These are phyloP conservation scores for Hipparchia semele DNA, from an alignment of 2,888 invertebrate species.

Conservation along the genomic window DNA sequence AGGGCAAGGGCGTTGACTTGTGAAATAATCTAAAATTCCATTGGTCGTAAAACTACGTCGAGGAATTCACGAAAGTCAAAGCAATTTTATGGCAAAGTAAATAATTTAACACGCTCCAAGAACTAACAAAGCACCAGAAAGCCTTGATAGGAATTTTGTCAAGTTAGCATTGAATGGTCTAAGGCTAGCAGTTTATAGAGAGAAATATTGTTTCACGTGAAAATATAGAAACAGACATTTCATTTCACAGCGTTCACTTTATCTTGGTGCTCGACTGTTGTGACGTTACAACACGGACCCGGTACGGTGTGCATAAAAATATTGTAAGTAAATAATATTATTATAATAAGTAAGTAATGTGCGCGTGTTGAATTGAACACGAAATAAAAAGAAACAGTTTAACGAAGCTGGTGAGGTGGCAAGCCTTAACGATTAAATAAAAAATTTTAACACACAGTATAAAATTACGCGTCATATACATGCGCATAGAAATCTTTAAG, in stretches of 20 bases:
- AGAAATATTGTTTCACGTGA: not conserved
- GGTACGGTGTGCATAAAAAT: too few species aligned
- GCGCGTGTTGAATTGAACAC: too few species aligned
- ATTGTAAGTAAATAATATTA: too few species aligned
- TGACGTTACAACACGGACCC: too few species aligned
- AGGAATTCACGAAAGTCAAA: not conserved
- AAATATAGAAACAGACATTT: not conserved
- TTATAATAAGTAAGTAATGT: too few species aligned
- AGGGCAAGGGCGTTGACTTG: not conserved
- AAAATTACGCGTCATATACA: too few species aligned
- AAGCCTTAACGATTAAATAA: too few species aligned
- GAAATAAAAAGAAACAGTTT: too few species aligned
- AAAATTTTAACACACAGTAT: too few species aligned
- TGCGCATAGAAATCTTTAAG: not conserved
- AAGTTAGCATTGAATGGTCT: too few species aligned
- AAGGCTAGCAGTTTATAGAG: not conserved
- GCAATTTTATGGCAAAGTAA: not conserved
- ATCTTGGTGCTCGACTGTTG: too few species aligned
- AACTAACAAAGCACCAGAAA: not conserved
- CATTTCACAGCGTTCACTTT: not conserved
- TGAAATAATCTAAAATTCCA: not conserved
- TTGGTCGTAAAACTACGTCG: not conserved
- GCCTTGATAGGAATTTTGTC: not conserved
- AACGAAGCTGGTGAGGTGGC: too few species aligned
- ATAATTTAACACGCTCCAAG: slow-evolving; percentile 1